Evolutionary conservation across 2,888 invertebrate genomes (phyloP).

Genomic region (Trachelus troglodyta): DNA sequence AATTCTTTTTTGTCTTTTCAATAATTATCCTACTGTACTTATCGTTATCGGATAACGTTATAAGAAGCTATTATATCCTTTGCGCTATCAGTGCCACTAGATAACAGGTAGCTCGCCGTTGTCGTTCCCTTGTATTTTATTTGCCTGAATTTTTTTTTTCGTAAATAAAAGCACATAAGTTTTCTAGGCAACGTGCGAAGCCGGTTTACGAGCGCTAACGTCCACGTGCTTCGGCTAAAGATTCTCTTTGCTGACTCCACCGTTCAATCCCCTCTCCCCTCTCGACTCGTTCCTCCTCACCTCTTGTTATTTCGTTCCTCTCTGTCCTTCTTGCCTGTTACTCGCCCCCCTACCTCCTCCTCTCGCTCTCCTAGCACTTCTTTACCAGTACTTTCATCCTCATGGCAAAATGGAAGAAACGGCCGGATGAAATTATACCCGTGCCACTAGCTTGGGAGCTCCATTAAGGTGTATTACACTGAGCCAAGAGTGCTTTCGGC

Average conservation of each 20-base stretch:
- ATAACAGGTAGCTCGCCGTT: not conserved
- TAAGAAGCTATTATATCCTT: not conserved
- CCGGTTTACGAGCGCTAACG: not conserved
- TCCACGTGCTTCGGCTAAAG: not conserved
- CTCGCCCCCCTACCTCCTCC: no score
- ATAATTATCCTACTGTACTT: not conserved
- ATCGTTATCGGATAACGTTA: not conserved
- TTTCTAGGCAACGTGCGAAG: not conserved
- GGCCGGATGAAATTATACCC: constrained; percentile 34
- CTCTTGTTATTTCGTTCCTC: not conserved
- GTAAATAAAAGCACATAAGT: not conserved
- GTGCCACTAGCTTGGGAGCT: constrained; percentile 27
- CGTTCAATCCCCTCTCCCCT: not conserved
- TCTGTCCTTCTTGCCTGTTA: not conserved
- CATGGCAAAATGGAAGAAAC: constrained; percentile 30
- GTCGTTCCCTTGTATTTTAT: not conserved
- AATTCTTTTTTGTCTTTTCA: not conserved
- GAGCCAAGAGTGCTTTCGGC: constrained; percentile 14
- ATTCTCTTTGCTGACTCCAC: not conserved
- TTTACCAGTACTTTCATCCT: constrained; percentile 5
- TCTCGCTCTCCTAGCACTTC: not conserved
- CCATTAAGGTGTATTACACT: constrained; percentile 35
- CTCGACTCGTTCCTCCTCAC: not conserved
- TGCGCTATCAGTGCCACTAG: not conserved
- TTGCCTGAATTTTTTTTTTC: not conserved